These are phyloP conservation scores for Romanomermis culicivorax DNA, from an alignment of 2,888 invertebrate genomes.

Conservation along the genomic window DNA sequence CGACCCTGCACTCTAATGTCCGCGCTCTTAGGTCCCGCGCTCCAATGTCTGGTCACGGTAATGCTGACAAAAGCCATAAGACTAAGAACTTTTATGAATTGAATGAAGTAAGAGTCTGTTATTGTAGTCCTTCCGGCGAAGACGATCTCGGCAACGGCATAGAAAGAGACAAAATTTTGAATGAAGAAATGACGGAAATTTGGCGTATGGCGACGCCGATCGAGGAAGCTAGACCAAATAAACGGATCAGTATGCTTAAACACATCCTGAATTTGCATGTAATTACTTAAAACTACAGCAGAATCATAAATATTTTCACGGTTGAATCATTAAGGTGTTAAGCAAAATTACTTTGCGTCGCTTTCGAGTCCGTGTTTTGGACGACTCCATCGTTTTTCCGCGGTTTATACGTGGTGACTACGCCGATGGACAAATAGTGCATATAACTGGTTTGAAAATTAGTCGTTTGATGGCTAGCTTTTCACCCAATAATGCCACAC, in stretches of 20 bases:
- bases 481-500: background rate
- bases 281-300: background rate
- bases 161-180: background rate
- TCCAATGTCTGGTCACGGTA: too few relatives aligned
- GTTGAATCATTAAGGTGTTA: background rate
- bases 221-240: background rate
- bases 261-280: background rate
- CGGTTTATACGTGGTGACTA: background rate
- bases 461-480: too few relatives aligned
- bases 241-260: background rate
- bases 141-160: background rate
- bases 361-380: background rate
- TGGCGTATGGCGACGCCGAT: background rate
- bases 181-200: constrained; percentile 2
- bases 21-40: too few relatives aligned
- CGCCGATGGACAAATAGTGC: background rate
- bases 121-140: too few relatives aligned
- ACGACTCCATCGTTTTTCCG: constrained; percentile 6
- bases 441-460: constrained; percentile 6
- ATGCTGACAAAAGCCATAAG: too few relatives aligned
- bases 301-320: background rate
- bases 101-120: too few relatives aligned
- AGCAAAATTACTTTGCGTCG: background rate
- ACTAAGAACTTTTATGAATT: too few relatives aligned
- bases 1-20: too few relatives aligned